Conservation (phyloP, 2,888 invertebrate species). For the Pandemis cinnamomeana region DNA sequence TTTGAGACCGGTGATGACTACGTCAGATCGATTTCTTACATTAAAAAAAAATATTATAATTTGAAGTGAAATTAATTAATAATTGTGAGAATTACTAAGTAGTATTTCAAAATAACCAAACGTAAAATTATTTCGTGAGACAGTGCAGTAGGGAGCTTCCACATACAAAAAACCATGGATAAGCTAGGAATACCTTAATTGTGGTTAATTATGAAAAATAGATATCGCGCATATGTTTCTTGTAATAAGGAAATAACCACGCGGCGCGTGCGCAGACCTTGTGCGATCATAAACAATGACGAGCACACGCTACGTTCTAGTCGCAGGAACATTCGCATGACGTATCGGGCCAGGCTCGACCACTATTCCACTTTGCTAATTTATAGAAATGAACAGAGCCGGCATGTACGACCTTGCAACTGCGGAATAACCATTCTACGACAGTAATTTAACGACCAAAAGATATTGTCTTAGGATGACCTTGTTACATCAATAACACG, state of each 20-base stretch:
- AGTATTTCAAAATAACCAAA: not conserved
- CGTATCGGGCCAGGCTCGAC: constrained; percentile 46
- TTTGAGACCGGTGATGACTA: too few species aligned
- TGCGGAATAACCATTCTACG: constrained; percentile 3
- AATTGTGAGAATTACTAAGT: not conserved
- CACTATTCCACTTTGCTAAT: constrained; percentile 2
- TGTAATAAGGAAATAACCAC: constrained; percentile 63
- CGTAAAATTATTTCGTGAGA: too few species aligned
- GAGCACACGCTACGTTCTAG: constrained; percentile 59
- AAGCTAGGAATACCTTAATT: not conserved
- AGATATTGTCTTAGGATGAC: not conserved
- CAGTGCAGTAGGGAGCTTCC: too few species aligned
- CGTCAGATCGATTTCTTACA: too few species aligned
- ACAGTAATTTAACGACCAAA: not conserved
- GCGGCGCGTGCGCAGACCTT: constrained; percentile 57
- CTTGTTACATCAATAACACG: not conserved
- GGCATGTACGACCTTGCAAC: constrained; percentile 6
- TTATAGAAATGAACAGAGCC: constrained; percentile 4
- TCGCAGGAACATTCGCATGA: constrained; percentile 54
- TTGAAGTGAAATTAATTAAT: not conserved
- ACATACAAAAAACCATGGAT: too few species aligned
- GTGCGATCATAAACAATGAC: constrained; percentile 66
- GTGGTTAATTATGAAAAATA: not conserved
- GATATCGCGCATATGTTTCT: constrained; percentile 39
- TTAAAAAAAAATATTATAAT: not conserved